phyloP scores from a whole-genome alignment of 2,113 vertebrate species.

The Stomatorhinus ivindoensis region DNA sequence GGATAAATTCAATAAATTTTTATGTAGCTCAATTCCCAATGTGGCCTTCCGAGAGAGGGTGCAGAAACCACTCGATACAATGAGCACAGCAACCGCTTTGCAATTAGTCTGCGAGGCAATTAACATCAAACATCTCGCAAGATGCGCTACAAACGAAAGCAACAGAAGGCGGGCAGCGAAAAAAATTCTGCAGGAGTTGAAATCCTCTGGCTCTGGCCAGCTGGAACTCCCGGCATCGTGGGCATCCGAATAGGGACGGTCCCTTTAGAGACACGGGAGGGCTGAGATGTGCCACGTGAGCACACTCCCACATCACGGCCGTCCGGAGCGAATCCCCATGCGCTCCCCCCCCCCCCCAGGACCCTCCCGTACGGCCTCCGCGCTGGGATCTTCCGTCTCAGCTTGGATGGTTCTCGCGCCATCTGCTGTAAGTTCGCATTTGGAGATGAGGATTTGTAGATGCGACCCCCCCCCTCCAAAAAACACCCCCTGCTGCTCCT shows the following conservation, averaged over 20 bases:
- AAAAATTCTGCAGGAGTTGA: not conserved
- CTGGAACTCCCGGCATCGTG: not conserved
- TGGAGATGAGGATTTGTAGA: not conserved
- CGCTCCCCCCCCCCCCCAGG: not conserved
- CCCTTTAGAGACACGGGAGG: not conserved
- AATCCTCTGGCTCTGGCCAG: not conserved
- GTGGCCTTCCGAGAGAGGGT: not conserved
- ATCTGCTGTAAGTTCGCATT: slow-evolving; percentile 2
- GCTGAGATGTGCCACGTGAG: not conserved
- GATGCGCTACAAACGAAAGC: not conserved
- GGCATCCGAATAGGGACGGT: not conserved
- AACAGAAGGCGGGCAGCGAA: not conserved
- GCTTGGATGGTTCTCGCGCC: not conserved
- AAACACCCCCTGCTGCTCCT: not conserved
- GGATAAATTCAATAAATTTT: slow-evolving; percentile 1
- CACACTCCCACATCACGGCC: not conserved
- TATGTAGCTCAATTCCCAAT: not conserved
- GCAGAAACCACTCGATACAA: not conserved
- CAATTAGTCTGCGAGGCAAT: not conserved
- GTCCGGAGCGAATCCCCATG: not conserved
- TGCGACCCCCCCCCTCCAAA: not conserved
- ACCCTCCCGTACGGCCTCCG: not conserved
- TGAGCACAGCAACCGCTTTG: not conserved
- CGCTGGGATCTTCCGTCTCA: not conserved
- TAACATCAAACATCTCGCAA: not conserved